Evolutionary conservation across 1,140 invertebrate species (phyloP), one percentile per base, ranked within the genome.

Genomic region (Calephelis nemesis): DNA sequence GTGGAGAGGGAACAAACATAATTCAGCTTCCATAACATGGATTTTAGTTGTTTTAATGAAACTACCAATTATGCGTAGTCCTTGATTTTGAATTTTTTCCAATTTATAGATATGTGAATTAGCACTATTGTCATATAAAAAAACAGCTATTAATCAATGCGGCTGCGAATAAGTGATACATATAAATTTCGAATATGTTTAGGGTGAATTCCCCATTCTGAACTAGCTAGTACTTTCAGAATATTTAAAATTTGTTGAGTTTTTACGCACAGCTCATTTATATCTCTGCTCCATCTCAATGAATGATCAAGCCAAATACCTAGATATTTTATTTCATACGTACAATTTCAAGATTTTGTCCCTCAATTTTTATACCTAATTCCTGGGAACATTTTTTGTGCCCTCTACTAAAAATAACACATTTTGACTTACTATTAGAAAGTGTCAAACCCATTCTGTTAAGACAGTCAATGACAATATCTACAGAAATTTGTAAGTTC

Each of bases 221-320:
- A 47, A 7, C 62, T 42, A 47, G 62, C 62, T 30, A 63, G 13
- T 48, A 63, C 19, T 48, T 63, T 63, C 3, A 63, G 47, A 30
- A 63, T 30, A 4, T 63, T 63, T 63, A n/a, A 63, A 48, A 47
- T 54, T 67, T 67, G n/a, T n/a, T n/a, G n/a, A n/a, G 65, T 67
- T 62, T 67, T 52, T 42, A 11, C 15, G 11, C 62, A 39, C 19
- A 58, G 15, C 30, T 58, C 54, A 10, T 39, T 58, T n/a, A n/a
- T n/a, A n/a, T n/a, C n/a, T n/a, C n/a, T n/a, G n/a, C n/a, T n/a
- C n/a, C n/a, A n/a, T n/a, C n/a, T n/a, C n/a, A n/a, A n/a, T n/a
- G n/a, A n/a, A n/a, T n/a, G n/a, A n/a, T n/a, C n/a, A n/a, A n/a
- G n/a, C n/a, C n/a, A n/a, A n/a, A n/a, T n/a, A n/a, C n/a, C n/a